Evolutionary conservation across 2,113 vertebrate species (phyloP), one percentile per base, ranked within the genome.

Genomic region (Donacobius atricapilla): DNA sequence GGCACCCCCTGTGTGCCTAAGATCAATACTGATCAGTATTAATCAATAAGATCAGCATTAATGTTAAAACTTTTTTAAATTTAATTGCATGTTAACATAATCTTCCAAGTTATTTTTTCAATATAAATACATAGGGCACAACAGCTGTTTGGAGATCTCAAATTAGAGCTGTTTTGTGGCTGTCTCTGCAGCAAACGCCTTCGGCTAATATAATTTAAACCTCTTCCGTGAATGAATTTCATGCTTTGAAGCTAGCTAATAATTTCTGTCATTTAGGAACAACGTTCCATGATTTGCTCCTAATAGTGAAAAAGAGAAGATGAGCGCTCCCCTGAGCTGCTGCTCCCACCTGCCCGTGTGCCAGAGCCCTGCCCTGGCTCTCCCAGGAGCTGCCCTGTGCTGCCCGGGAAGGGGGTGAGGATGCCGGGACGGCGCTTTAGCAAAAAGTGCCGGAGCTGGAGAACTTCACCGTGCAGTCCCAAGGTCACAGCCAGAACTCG

Each of bases 401-500:
- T 3, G 42, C n/a, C 51, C 54, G 84, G 47, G 28, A 33, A n/a
- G 37, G 42, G 6, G 37, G 5, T 0, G 3, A 30, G 48, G 11
- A 1, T 65, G 24, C 37, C 0, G 0, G 45, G 50, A 68, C 0
- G 2, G 20, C 2, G 1, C 22, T 60, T 42, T 45, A 57, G 39
- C 72, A 25, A 20, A 47, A 27, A 23, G 13, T 1, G 0, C 33
- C 21, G 4, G 88, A 23, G 73, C 45, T 0, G 1, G 63, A 24
- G 61, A 93, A 83, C 88, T 87, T 77, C 54, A 73, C 28, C 35
- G 8, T 13, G 61, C 11, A 93, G 95, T 97, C 93, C 96, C 97
- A 98, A 98, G 98, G 97, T 98, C 96, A 95, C 83, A 78, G 47
- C 47, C 83, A 76, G 85, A 96, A 72, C 53, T 28, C 64, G 15